A percentile compares a stretch with the other conserved stretches of the same genome.
phyloP scores from a whole-genome alignment of 2,113 vertebrate species.

The Oostethus manadensis region DNA sequence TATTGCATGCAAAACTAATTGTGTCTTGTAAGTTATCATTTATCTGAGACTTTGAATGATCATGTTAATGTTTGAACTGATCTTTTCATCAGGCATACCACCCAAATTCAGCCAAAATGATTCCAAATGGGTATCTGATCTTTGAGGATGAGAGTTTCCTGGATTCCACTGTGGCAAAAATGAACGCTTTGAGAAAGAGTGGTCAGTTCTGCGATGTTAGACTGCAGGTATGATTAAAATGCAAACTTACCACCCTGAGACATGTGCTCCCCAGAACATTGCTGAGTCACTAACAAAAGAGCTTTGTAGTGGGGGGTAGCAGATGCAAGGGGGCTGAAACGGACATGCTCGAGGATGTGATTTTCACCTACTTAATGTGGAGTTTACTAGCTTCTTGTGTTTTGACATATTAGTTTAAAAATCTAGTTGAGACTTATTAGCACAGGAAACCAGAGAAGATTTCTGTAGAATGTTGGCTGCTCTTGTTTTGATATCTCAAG shows the following conservation, averaged over 20 bases:
- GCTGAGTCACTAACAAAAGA: neutral
- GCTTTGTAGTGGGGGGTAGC: neutral
- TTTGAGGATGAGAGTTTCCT: slow-evolving; percentile 98
- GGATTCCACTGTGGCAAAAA: slow-evolving; percentile 96
- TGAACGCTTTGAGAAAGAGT: slow-evolving; percentile 96
- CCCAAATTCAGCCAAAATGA: slow-evolving; percentile 78
- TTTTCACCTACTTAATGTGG: too few relatives aligned
- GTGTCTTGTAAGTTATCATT: neutral
- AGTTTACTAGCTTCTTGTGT: too few relatives aligned
- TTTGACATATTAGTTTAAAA: too few relatives aligned
- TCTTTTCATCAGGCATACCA: slow-evolving; percentile 28
- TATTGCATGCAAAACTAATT: neutral
- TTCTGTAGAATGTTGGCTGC: neutral
- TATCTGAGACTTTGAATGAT: neutral
- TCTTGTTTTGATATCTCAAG: neutral
- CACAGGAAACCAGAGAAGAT: neutral
- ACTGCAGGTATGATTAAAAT: slow-evolving; percentile 82
- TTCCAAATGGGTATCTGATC: slow-evolving; percentile 96
- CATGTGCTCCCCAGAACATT: neutral
- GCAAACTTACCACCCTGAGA: neutral
- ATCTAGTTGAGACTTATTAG: too few relatives aligned
- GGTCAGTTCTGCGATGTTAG: slow-evolving; percentile 98
- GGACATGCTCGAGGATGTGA: too few relatives aligned
- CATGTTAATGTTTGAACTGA: neutral
- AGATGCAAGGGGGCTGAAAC: too few relatives aligned